These are phyloP conservation scores for Zhengitettix transpicula DNA, from an alignment of 2,888 invertebrate species.

Conservation along the genomic window DNA sequence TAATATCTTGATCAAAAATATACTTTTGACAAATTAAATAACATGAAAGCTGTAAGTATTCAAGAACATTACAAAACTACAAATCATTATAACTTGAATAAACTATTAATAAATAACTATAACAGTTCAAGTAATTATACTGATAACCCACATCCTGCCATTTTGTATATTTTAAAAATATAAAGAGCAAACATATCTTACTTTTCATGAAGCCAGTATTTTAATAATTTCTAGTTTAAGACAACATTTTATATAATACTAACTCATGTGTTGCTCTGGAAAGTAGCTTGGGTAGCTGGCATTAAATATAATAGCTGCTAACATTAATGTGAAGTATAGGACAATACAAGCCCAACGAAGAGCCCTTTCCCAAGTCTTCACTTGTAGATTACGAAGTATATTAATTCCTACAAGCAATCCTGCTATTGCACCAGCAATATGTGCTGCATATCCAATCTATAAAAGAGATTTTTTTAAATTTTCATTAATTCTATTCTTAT, in stretches of 20 bases:
- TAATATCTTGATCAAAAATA: no score
- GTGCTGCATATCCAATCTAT: conserved; percentile 56
- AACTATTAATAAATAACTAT: no score
- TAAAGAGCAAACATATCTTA: no score
- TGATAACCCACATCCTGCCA: no score
- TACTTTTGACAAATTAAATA: no score
- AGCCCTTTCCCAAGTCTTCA: conserved; percentile 61
- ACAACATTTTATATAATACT: neutral
- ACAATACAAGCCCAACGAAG: conserved; percentile 69
- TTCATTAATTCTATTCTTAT: no score
- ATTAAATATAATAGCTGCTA: conserved; percentile 55
- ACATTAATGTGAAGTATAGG: conserved; percentile 50
- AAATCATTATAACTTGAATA: no score
- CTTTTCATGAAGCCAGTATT: no score
- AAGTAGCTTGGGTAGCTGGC: conserved; percentile 6
- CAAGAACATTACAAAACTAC: no score
- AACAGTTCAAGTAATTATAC: no score
- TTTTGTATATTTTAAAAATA: no score
- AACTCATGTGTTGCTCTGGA: neutral
- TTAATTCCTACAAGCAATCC: conserved; percentile 73
- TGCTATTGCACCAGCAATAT: conserved; percentile 79
- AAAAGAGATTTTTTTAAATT: neutral
- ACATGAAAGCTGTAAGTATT: no score
- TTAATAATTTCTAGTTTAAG: neutral
- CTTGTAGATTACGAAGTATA: conserved; percentile 65